Base-by-base conservation (phyloP, 2,888 invertebrate species). In the Rhagophthalmus giganteus region DNA sequence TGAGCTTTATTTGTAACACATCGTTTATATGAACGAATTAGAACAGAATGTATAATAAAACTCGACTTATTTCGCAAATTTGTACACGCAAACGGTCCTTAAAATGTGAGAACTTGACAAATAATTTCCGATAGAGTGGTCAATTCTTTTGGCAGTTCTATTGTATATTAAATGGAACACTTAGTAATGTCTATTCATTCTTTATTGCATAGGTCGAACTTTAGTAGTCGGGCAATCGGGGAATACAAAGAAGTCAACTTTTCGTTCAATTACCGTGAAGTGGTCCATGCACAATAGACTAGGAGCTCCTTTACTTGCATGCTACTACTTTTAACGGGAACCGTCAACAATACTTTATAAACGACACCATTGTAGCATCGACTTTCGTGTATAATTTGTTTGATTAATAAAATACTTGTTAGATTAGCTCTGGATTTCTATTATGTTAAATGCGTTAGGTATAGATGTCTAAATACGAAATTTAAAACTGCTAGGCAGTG, bases 231-330 rank as follows among this genome's bases (percentile, higher is more conserved):
- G 60, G 67, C 69, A 68, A 69, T 69, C 66, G 57, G 55, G 57
- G 58, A 62, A 64, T 65, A 69, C 69, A 70, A 70, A 70, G 69
- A 66, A 62, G 65, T 63, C 66, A 63, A 64, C 64, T 63, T 67
- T 66, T 66, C 64, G 63, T 59, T 60, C 69, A 71, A 70, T 70
- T 71, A 70, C 69, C 50, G 61, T 57, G 54, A 54, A 60, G 61
- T 60, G 58, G 49, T 38, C 31, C 26, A 45, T 45, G 39, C 49
- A 64, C 64, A 64, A 64, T 61, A 47, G 57, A 38, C 42, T 47
- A 53, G 41, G 46, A 37, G 31, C 37, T 38, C 24, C 38, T 47
- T 46, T 47, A 40, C 41, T 51, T 35, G 15, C 15, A 40, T 47
- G 41, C 46, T 26, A 48, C 38, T 39, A 35, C 48, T 44, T 42